Conservation (phyloP, 1,140 invertebrate species). For the Brachionus plicatilis region DNA sequence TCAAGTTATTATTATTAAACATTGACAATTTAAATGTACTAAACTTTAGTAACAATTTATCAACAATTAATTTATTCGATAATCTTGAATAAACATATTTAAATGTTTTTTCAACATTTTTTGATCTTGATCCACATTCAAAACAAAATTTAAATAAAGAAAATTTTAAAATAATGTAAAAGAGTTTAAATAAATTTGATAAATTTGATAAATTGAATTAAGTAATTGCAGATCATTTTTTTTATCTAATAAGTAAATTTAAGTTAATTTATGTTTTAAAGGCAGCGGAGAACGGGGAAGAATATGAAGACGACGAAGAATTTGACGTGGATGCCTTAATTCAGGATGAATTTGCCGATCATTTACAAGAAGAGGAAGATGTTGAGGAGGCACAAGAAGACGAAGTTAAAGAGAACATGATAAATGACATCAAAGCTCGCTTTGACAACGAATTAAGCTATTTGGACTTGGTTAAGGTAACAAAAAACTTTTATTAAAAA, state of each 20-base stretch:
- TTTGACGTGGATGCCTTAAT: conserved; percentile 38
- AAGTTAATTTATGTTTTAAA: neutral
- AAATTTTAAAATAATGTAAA: too few relatives aligned
- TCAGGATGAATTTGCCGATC: conserved; percentile 34
- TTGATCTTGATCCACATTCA: too few relatives aligned
- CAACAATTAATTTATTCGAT: too few relatives aligned
- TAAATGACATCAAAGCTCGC: conserved; percentile 47
- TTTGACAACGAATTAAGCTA: conserved; percentile 50
- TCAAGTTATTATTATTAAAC: too few relatives aligned
- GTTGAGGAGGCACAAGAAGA: conserved; percentile 55
- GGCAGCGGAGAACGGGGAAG: conserved; percentile 18
- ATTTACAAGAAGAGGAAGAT: conserved; percentile 52
- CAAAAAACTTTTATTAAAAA: too few relatives aligned
- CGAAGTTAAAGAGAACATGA: conserved; percentile 54
- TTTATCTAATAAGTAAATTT: neutral
- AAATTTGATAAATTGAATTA: neutral
- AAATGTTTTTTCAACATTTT: too few relatives aligned
- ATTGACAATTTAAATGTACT: too few relatives aligned
- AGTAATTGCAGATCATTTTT: neutral
- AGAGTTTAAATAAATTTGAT: too few relatives aligned
- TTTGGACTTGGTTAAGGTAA: conserved; percentile 48
- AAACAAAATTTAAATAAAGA: too few relatives aligned
- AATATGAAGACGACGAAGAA: conserved; percentile 38
- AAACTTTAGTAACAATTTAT: too few relatives aligned
- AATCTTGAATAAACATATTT: too few relatives aligned